phyloP scores from a whole-genome alignment of 2,113 vertebrate species.

The Microcebus lehilahytsara region DNA sequence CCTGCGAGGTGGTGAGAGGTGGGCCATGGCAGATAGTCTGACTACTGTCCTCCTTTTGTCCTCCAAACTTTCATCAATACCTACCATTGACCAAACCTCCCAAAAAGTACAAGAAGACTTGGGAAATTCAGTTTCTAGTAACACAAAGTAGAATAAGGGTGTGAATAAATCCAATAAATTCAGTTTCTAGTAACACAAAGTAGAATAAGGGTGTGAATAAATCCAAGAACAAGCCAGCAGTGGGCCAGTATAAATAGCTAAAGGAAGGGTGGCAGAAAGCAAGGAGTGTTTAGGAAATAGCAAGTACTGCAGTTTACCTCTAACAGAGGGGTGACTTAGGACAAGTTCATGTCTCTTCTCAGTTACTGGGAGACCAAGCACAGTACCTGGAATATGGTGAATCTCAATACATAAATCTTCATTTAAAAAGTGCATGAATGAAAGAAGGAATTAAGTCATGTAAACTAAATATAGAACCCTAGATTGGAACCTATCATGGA shows the following conservation, averaged over 20 bases:
- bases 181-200: not conserved
- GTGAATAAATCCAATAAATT: not conserved
- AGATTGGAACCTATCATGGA: not conserved
- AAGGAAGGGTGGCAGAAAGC: not conserved
- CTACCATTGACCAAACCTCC: not conserved
- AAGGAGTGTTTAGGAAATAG: not conserved
- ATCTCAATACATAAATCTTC: not conserved
- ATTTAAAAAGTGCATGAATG: not conserved
- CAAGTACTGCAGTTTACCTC: not conserved
- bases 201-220: not conserved
- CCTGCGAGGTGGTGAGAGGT: fast-evolving
- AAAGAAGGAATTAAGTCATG: not conserved
- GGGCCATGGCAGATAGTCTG: not conserved
- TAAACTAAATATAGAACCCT: not conserved
- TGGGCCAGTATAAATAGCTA: not conserved
- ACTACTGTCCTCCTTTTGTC: not conserved
- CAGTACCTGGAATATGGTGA: not conserved
- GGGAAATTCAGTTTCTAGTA: not conserved
- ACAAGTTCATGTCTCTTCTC: not conserved
- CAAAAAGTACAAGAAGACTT: not conserved
- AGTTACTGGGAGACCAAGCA: not conserved
- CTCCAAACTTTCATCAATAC: not conserved
- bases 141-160: not conserved
- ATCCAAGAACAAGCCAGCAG: not conserved
- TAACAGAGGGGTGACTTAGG: not conserved